A percentile compares a stretch with the other conserved stretches of the same genome.
Conservation (phyloP, 2,888 invertebrate genomes). For the Agrotis ipsilon region DNA sequence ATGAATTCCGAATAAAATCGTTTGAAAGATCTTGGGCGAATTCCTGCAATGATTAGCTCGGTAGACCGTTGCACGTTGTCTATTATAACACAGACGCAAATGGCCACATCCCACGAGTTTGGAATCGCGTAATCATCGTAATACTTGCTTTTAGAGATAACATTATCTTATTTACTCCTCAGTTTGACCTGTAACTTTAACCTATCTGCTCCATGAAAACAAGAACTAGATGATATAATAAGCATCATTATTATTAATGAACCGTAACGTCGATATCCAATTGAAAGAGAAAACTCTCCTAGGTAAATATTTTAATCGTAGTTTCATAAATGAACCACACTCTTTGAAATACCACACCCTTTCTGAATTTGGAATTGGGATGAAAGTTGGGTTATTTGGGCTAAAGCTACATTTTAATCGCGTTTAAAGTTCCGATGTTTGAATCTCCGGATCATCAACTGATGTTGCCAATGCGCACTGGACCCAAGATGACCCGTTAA, state of each 20-base stretch:
- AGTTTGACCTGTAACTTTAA: constrained; percentile 31
- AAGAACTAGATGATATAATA: constrained; percentile 29
- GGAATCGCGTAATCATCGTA: constrained; percentile 8
- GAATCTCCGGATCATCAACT: no score
- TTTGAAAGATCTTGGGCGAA: no score
- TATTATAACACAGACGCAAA: neutral
- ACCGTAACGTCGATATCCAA: neutral
- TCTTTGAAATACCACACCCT: neutral
- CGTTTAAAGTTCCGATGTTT: no score
- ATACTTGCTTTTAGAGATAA: constrained; percentile 23
- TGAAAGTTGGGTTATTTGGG: no score
- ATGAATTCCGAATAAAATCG: no score
- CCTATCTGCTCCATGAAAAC: constrained; percentile 32
- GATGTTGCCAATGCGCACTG: no score
- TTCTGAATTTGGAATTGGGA: no score
- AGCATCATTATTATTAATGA: neutral
- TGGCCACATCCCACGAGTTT: constrained; percentile 15
- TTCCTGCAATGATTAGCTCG: neutral
- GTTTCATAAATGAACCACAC: neutral
- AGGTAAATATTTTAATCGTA: neutral
- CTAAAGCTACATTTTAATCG: no score
- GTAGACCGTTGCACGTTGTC: neutral
- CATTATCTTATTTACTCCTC: constrained; percentile 32
- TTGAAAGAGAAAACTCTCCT: neutral
- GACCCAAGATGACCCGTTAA: no score